Percentiles rank a stretch among this genome's conserved stretches.
phyloP scores from a whole-genome alignment of 2,888 invertebrate species.

The Drosophila neoperkinsi region DNA sequence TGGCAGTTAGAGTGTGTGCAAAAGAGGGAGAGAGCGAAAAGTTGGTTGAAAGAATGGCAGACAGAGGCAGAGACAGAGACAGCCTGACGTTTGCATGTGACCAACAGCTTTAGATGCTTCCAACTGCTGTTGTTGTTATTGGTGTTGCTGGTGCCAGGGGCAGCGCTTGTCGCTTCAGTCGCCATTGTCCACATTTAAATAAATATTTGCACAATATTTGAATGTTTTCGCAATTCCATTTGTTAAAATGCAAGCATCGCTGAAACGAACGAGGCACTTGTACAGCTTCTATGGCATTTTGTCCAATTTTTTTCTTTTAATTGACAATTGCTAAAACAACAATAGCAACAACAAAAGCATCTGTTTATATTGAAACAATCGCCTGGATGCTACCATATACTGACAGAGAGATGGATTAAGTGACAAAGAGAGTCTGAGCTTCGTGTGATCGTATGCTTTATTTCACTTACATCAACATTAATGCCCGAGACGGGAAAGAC shows the following conservation, averaged over 20 bases:
- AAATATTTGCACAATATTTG: conserved; percentile 79
- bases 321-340: conserved; percentile 43
- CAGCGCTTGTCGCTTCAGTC: conserved; percentile 55
- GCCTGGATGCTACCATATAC: neutral
- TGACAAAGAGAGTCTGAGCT: neutral
- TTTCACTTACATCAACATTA: conserved; percentile 87
- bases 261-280: conserved; percentile 35
- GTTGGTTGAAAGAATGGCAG: conserved; percentile 1
- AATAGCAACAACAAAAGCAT: conserved; percentile 9
- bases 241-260: conserved; percentile 54
- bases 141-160: conserved; percentile 26
- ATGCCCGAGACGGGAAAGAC: conserved; percentile 87
- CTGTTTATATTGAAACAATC: conserved; percentile 10
- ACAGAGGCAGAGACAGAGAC: conserved; percentile 14
- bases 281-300: conserved; percentile 19
- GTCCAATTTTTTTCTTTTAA: conserved; percentile 62
- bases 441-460: conserved; percentile 41
- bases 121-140: conserved; percentile 27
- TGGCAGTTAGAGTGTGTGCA: conserved; percentile 36
- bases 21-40: conserved; percentile 1
- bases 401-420: neutral
- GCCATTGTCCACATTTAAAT: conserved; percentile 74
- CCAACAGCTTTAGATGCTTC: conserved; percentile 28
- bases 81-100: conserved; percentile 24
- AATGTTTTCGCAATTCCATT: conserved; percentile 70